Conservation (phyloP, 2,888 invertebrate genomes). For the Nebria salina region DNA sequence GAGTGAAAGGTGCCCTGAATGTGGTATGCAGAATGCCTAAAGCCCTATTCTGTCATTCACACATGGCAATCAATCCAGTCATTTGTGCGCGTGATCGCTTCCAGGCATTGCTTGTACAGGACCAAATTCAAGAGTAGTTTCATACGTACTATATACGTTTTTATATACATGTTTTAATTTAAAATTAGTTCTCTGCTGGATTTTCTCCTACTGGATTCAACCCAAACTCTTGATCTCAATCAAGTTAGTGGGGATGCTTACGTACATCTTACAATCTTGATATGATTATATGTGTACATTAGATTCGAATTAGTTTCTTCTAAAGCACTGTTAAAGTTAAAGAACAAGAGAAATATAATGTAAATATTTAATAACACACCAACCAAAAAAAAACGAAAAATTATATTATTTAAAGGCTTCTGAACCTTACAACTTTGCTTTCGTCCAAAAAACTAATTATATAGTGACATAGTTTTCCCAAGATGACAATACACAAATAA, state of each 20-base stretch:
- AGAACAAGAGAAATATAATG: no score
- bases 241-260: neutral
- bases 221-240: neutral
- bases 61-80: neutral
- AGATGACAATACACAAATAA: neutral
- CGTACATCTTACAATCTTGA: neutral
- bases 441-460: neutral
- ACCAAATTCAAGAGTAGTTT: neutral
- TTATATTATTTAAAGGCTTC: neutral
- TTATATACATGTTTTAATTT: no score
- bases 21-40: neutral
- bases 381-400: no score
- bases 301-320: no score
- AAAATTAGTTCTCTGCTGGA: no score
- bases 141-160: no score
- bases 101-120: neutral
- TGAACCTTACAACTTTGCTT: neutral
- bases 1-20: slow-evolving; percentile 20
- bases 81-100: neutral
- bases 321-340: no score
- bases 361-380: no score
- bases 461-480: neutral
- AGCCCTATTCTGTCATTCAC: neutral
- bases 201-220: no score
- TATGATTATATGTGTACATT: neutral